A percentile compares a stretch with the other conserved stretches of the same genome.
These are phyloP conservation scores for Trachymyrmex septentrionalis DNA, from an alignment of 1,140 invertebrate species.

Conservation along the genomic window DNA sequence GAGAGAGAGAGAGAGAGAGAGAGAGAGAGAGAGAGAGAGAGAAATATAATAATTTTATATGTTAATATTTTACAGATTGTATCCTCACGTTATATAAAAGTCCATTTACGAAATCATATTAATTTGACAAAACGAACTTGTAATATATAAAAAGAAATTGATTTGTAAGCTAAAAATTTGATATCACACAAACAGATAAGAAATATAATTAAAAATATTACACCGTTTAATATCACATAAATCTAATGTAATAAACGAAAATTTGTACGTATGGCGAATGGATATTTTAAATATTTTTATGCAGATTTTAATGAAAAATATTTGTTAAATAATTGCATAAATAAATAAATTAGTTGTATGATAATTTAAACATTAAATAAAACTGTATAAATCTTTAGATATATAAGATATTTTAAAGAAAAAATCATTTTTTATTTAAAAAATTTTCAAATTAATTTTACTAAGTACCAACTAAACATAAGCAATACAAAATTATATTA, in stretches of 20 bases:
- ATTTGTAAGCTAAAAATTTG: neutral
- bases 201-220: neutral
- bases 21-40: too few relatives aligned
- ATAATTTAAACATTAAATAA: neutral
- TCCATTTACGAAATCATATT: conserved; percentile 24
- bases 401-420: neutral
- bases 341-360: neutral
- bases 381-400: neutral
- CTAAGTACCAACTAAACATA: neutral
- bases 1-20: too few relatives aligned
- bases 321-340: neutral
- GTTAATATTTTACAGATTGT: neutral
- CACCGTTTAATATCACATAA: neutral
- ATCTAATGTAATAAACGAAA: neutral
- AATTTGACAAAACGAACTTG: neutral
- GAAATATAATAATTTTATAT: neutral
- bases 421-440: conserved; percentile 2
- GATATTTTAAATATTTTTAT: neutral
- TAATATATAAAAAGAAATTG: conserved; percentile 10
- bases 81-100: neutral
- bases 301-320: neutral
- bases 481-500: conserved; percentile 7
- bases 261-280: neutral
- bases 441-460: neutral
- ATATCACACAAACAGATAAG: neutral